phyloP scores from a whole-genome alignment of 2,113 vertebrate species.

The Serilophus lunatus region DNA sequence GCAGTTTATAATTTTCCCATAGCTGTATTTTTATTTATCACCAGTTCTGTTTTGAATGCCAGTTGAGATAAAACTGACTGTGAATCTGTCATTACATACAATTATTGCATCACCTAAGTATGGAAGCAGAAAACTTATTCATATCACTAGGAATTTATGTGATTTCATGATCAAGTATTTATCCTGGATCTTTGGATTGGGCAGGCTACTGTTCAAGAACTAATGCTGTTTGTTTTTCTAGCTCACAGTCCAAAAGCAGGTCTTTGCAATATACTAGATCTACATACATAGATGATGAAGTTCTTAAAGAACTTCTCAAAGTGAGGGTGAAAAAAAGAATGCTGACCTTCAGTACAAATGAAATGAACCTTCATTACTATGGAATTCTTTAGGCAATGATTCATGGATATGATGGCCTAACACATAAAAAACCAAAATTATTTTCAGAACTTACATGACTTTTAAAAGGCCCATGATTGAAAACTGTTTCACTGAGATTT shows the following conservation, averaged over 20 bases:
- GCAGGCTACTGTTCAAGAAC: neutral
- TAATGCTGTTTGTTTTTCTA: neutral
- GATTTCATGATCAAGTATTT: neutral
- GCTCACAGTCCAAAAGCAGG: neutral
- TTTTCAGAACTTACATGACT: neutral
- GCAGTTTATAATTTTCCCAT: neutral
- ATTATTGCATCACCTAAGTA: neutral
- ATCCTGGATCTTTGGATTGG: neutral
- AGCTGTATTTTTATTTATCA: neutral
- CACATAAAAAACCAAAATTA: neutral
- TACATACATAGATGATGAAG: neutral
- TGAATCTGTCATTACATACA: neutral
- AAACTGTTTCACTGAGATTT: neutral
- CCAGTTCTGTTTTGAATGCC: neutral
- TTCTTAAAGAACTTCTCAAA: neutral
- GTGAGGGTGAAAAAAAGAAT: neutral
- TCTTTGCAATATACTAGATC: neutral
- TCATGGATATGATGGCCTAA: neutral
- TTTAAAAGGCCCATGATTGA: neutral
- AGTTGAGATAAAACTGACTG: neutral
- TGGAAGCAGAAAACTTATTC: neutral
- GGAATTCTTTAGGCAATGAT: neutral
- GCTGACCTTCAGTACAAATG: neutral
- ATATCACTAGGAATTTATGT: neutral
- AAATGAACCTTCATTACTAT: neutral